phyloP scores from a whole-genome alignment of 2,888 invertebrate species.

The Diaperis boleti region DNA sequence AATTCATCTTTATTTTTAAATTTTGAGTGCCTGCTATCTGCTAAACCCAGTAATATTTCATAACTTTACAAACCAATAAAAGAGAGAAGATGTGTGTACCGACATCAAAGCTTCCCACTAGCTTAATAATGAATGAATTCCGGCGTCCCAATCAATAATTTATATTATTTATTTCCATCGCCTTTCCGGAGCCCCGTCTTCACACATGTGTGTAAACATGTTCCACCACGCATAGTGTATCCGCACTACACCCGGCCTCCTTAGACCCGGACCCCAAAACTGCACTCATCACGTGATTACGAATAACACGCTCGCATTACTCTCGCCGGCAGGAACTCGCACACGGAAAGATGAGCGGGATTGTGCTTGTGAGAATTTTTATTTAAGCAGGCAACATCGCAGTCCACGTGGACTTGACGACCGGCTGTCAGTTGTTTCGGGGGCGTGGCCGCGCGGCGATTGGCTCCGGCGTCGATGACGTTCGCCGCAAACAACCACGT shows the following conservation, averaged over 20 bases:
- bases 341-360: conserved; percentile 27
- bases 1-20: too few relatives aligned
- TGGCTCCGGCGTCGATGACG: conserved; percentile 56
- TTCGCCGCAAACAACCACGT: conserved; percentile 62
- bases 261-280: not conserved
- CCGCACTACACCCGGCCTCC: not conserved
- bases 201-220: not conserved
- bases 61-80: too few relatives aligned
- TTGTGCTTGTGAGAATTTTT: conserved; percentile 43
- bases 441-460: conserved; percentile 53
- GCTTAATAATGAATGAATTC: not conserved
- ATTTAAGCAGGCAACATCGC: conserved; percentile 48
- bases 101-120: too few relatives aligned
- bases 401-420: conserved; percentile 63
- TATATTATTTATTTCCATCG: not conserved
- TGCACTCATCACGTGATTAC: conserved; percentile 6
- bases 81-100: too few relatives aligned
- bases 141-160: not conserved
- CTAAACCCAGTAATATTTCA: too few relatives aligned
- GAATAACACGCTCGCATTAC: conserved; percentile 10
- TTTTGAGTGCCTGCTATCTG: too few relatives aligned
- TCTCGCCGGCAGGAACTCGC: conserved; percentile 7
- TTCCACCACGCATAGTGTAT: too few relatives aligned
- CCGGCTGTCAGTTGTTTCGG: conserved; percentile 48
- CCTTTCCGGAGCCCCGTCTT: not conserved